Evolutionary conservation across 2,797 vertebrate species (phyloP).

Genomic region (Emys orbicularis): DNA sequence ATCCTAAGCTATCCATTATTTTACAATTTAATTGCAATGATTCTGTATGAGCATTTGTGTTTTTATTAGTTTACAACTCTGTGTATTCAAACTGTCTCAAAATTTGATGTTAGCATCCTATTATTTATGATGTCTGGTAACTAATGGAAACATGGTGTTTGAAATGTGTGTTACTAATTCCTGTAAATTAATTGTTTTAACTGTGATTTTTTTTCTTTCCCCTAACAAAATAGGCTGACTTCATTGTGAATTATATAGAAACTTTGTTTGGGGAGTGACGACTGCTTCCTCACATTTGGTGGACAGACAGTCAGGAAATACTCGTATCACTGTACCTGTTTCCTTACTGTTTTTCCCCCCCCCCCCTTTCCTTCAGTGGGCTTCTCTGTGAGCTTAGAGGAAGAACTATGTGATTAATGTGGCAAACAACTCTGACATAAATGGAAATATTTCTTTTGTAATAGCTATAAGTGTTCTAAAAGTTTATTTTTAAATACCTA

Average conservation of each 20-base stretch:
- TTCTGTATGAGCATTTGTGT: not conserved
- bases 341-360: not conserved
- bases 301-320: slow-evolving; percentile 1
- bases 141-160: slow-evolving; percentile 33
- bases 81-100: not conserved
- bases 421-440: not conserved
- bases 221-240: slow-evolving; percentile 52
- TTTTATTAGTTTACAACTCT: slow-evolving; percentile 4
- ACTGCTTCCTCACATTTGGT: not conserved
- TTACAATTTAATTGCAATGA: not conserved
- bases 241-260: slow-evolving; percentile 28
- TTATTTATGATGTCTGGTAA: slow-evolving; percentile 52
- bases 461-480: not conserved
- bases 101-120: not conserved
- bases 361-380: not conserved
- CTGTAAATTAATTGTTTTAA: slow-evolving; percentile 41
- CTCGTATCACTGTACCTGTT: not conserved
- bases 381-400: not conserved
- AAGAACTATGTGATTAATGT: not conserved
- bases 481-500: not conserved
- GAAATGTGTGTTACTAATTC: slow-evolving; percentile 23
- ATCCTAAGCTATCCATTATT: slow-evolving; percentile 27
- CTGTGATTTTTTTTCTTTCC: not conserved
- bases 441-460: slow-evolving; percentile 12
- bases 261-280: slow-evolving; percentile 29